phyloP scores from a whole-genome alignment of 2,888 invertebrate species.

The Polymixis flavicincta region DNA sequence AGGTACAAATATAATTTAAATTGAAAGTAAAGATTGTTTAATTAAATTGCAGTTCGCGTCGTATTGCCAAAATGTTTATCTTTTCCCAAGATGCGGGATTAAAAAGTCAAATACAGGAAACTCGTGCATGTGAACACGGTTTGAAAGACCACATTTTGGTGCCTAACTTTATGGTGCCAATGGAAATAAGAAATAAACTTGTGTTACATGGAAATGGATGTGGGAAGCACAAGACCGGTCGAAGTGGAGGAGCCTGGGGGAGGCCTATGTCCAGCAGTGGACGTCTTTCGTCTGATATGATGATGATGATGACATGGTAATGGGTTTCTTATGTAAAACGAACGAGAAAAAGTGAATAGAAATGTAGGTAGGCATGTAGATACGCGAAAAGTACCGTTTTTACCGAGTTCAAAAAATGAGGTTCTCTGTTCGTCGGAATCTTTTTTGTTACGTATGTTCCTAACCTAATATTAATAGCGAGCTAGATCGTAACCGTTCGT shows the following conservation, averaged over 20 bases:
- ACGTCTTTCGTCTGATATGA: no score
- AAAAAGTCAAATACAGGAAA: slow-evolving; percentile 24
- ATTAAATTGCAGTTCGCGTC: neutral
- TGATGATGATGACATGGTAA: no score
- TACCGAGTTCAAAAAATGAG: no score
- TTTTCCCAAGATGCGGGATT: slow-evolving; percentile 1
- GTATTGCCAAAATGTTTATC: neutral
- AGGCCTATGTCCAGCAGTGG: no score
- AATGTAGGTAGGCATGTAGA: slow-evolving; percentile 33
- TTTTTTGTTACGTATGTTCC: no score
- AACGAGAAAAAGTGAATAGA: slow-evolving; percentile 49
- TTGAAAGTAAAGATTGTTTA: neutral
- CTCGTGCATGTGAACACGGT: neutral
- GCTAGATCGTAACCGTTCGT: slow-evolving; percentile 6
- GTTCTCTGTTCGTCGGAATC: no score
- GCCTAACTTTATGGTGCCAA: neutral
- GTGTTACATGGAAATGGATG: slow-evolving; percentile 29
- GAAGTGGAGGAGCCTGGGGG: no score
- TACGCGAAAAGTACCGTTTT: slow-evolving; percentile 18
- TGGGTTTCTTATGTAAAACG: slow-evolving; percentile 21
- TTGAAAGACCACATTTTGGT: neutral
- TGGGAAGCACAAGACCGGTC: no score
- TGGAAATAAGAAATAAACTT: slow-evolving; percentile 12
- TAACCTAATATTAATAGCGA: slow-evolving; percentile 23
- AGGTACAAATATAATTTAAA: neutral